phyloP scores from a whole-genome alignment of 1,140 invertebrate species.

The Lamellibrachia luymesi region DNA sequence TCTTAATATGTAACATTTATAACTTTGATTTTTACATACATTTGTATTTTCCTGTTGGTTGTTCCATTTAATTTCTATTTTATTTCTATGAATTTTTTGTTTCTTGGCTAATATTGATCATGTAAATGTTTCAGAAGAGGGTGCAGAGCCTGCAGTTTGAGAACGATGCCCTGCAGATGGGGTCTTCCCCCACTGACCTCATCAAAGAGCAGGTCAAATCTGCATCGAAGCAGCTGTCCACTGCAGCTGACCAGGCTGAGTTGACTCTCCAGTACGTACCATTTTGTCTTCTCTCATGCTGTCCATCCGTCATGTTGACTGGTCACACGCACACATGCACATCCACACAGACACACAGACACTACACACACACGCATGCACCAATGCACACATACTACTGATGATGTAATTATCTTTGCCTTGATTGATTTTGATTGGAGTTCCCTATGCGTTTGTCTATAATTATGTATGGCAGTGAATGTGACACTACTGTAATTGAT shows the following conservation, averaged over 20 bases:
- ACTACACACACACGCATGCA: too few relatives aligned
- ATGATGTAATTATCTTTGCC: background rate
- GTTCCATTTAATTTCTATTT: background rate
- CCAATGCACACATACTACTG: background rate
- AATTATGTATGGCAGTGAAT: background rate
- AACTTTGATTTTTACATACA: background rate
- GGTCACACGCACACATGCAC: background rate
- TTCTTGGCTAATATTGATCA: background rate
- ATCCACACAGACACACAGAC: background rate
- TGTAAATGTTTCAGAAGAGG: slow-evolving; percentile 29
- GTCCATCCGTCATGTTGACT: too few relatives aligned
- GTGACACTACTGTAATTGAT: background rate
- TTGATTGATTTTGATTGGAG: background rate
- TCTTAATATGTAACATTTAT: background rate
- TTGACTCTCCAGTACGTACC: slow-evolving; percentile 37
- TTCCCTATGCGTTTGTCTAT: background rate
- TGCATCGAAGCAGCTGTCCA: slow-evolving; percentile 36
- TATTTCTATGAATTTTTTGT: background rate
- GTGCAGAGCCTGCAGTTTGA: slow-evolving; percentile 31
- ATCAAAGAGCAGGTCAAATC: slow-evolving; percentile 40
- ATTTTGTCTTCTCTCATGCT: background rate
- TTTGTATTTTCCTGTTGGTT: background rate
- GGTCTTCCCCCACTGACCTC: slow-evolving; percentile 28
- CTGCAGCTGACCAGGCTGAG: slow-evolving; percentile 39
- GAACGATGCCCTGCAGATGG: slow-evolving; percentile 32